Conservation (phyloP, 2,888 invertebrate genomes). For the Cryptocephalus moraei region DNA sequence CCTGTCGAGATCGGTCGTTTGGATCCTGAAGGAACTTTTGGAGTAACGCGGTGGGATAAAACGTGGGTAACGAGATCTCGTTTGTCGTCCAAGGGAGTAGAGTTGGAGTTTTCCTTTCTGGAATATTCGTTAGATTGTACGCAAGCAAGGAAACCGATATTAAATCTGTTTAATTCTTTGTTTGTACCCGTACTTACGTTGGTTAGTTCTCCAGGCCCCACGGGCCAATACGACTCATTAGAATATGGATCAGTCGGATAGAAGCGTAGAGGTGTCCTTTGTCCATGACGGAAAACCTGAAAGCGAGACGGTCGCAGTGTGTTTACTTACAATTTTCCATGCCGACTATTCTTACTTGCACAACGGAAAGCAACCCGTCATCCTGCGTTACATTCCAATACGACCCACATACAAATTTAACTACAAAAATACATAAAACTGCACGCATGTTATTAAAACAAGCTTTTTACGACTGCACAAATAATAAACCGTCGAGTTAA, state of each 20-base stretch:
- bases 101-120: not conserved
- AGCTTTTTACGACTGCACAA: too few relatives aligned
- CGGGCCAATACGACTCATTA: constrained; percentile 1
- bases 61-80: not conserved
- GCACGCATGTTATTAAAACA: too few relatives aligned
- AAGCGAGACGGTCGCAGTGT: constrained; percentile 1
- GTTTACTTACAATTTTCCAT: not conserved
- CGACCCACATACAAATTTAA: too few relatives aligned
- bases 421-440: too few relatives aligned
- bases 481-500: too few relatives aligned
- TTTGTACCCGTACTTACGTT: not conserved
- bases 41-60: not conserved
- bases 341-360: too few relatives aligned
- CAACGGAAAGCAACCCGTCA: too few relatives aligned
- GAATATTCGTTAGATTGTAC: not conserved
- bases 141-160: too few relatives aligned
- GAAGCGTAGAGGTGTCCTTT: not conserved
- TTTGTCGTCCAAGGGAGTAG: not conserved
- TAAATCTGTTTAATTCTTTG: too few relatives aligned
- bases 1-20: not conserved
- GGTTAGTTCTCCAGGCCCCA: not conserved
- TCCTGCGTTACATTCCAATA: too few relatives aligned
- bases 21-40: not conserved
- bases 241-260: constrained; percentile 2
- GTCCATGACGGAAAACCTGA: constrained; percentile 1